Evolutionary conservation across 2,888 invertebrate genomes (phyloP).

Genomic region (Nebria brevicollis): DNA sequence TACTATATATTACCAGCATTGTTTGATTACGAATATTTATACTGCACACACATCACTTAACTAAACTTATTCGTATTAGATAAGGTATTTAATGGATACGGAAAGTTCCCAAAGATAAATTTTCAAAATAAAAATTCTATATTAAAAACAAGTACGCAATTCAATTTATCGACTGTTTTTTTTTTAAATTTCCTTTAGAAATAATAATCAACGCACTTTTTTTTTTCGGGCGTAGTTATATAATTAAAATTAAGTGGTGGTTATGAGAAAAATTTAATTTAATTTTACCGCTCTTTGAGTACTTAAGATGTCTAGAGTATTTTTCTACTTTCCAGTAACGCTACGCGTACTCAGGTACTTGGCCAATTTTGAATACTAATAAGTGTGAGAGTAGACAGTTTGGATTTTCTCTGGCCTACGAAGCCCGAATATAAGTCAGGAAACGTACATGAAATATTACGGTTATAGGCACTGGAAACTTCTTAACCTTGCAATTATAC

Average conservation of each 20-base stretch:
- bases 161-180: too few species aligned
- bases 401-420: neutral
- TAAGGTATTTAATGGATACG: too few species aligned
- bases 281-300: constrained; percentile 31
- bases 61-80: neutral
- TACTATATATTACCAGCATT: neutral
- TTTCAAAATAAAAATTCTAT: too few species aligned
- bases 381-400: neutral
- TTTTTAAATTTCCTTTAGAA: neutral
- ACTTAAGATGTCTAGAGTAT: constrained; percentile 28
- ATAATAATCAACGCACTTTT: neutral
- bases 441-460: neutral
- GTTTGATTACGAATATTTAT: neutral
- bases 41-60: neutral
- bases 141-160: too few species aligned
- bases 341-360: constrained; percentile 16
- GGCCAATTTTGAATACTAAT: constrained; percentile 35
- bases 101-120: too few species aligned
- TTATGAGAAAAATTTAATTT: constrained; percentile 40
- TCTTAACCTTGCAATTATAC: constrained; percentile 41
- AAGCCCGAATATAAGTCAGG: neutral
- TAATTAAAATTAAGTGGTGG: constrained; percentile 39
- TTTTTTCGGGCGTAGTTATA: neutral
- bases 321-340: constrained; percentile 32
- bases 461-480: constrained; percentile 11